Evolutionary conservation across 2,888 invertebrate species (phyloP).

Genomic region (Dicyrtomina minuta): DNA sequence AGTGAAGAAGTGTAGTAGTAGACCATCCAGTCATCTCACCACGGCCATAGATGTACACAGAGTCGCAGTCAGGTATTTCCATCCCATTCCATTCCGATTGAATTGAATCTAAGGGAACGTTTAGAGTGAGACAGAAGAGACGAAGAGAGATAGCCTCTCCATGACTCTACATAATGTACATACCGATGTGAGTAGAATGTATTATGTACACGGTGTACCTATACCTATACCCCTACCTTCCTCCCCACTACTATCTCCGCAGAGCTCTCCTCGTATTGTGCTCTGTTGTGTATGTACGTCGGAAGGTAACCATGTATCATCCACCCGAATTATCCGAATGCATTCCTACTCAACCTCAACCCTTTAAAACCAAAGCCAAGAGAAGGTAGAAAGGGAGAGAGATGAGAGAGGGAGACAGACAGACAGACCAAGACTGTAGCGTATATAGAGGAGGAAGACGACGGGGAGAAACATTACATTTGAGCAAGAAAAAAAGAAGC

Average conservation of each 20-base stretch:
- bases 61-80: too few species aligned
- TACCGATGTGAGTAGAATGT: neutral
- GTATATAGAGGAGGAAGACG: neutral
- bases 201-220: neutral
- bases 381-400: neutral
- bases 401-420: neutral
- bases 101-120: too few species aligned
- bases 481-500: constrained; percentile 8
- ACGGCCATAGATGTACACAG: too few species aligned
- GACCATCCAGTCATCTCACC: too few species aligned
- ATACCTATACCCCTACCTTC: neutral
- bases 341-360: constrained; percentile 18
- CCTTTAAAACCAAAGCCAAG: constrained; percentile 1
- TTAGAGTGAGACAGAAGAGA: too few species aligned
- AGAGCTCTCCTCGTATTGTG: neutral
- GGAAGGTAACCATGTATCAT: neutral
- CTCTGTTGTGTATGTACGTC: too few species aligned
- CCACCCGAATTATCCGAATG: constrained; percentile 15
- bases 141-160: too few species aligned
- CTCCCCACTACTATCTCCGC: neutral
- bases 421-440: too few species aligned
- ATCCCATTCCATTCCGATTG: too few species aligned
- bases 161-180: neutral
- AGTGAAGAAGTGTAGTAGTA: too few species aligned
- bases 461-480: constrained; percentile 4